A percentile compares a stretch with the other conserved stretches of the same genome.
These are phyloP conservation scores for Liopterus haemorrhoidalis DNA, from an alignment of 2,888 invertebrate genomes.

Conservation along the genomic window DNA sequence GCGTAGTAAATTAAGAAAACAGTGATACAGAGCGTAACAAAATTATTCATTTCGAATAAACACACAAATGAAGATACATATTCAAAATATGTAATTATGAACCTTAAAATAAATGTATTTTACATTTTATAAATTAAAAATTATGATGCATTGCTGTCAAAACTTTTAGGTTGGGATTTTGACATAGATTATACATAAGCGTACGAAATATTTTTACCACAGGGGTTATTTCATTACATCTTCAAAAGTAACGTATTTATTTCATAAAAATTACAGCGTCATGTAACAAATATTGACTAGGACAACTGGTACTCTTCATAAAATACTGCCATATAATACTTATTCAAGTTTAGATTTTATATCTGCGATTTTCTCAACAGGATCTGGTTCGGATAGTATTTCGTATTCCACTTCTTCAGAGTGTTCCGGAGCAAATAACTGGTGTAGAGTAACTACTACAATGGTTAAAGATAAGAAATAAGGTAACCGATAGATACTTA, in stretches of 20 bases:
- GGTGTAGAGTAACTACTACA: constrained; percentile 53
- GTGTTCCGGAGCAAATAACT: constrained; percentile 45
- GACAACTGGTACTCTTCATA: neutral
- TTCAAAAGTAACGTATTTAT: no score
- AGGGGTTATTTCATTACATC: no score
- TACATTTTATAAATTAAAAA: no score
- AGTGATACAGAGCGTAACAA: constrained; percentile 41
- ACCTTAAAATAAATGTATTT: no score
- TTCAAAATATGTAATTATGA: no score
- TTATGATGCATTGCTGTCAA: no score
- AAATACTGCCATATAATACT: constrained; percentile 9
- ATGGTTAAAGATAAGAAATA: constrained; percentile 54
- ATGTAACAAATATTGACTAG: constrained; percentile 8
- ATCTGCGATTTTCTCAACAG: constrained; percentile 10
- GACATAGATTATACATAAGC: no score
- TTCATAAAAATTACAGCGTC: no score
- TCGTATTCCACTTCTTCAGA: constrained; percentile 53
- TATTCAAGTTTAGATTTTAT: constrained; percentile 36
- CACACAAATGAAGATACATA: no score
- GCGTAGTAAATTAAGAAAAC: constrained; percentile 51
- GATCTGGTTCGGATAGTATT: constrained; percentile 17
- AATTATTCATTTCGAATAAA: constrained; percentile 44
- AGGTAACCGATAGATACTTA: constrained; percentile 56
- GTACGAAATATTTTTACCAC: no score
- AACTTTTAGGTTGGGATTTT: no score